These are phyloP conservation scores for Atopsyche davidsoni DNA, from an alignment of 1,140 invertebrate species.

Conservation along the genomic window DNA sequence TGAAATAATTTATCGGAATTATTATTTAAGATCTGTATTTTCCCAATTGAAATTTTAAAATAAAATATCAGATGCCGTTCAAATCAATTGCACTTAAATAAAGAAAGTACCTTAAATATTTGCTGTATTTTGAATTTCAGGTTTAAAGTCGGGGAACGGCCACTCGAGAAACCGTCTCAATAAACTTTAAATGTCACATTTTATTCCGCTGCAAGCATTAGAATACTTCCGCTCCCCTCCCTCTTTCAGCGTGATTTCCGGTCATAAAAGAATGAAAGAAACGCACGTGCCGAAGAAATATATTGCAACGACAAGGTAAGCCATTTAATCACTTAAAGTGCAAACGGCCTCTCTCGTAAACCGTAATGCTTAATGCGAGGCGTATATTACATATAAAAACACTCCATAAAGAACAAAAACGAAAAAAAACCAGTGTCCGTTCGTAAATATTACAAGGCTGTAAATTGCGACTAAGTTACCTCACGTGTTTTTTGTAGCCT, in stretches of 20 bases:
- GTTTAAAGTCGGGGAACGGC: too few relatives aligned
- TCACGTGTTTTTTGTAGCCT: too few relatives aligned
- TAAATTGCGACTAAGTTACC: not conserved
- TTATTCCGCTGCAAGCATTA: constrained; percentile 15
- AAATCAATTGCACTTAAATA: too few relatives aligned
- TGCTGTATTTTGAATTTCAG: too few relatives aligned
- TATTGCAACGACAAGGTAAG: constrained; percentile 23
- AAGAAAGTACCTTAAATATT: too few relatives aligned
- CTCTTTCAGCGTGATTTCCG: constrained; percentile 28
- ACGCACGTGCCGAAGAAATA: constrained; percentile 29
- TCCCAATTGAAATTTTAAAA: too few relatives aligned
- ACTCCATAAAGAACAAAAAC: constrained; percentile 19
- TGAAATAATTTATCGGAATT: too few relatives aligned
- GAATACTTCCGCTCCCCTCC: constrained; percentile 17
- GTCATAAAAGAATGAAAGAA: constrained; percentile 26
- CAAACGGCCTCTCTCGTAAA: constrained; percentile 19
- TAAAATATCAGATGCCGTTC: too few relatives aligned
- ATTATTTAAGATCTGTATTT: too few relatives aligned
- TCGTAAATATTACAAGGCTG: constrained; percentile 3
- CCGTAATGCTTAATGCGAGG: constrained; percentile 12
- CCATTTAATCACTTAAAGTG: constrained; percentile 27
- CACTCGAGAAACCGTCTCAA: too few relatives aligned
- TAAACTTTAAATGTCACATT: constrained; percentile 29
- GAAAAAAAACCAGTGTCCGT: constrained; percentile 6
- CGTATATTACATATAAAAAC: constrained; percentile 14